Percentiles rank a stretch among this genome's conserved stretches.
phyloP scores from a whole-genome alignment of 2,797 vertebrate genomes.

The Intellagama lesueurii region DNA sequence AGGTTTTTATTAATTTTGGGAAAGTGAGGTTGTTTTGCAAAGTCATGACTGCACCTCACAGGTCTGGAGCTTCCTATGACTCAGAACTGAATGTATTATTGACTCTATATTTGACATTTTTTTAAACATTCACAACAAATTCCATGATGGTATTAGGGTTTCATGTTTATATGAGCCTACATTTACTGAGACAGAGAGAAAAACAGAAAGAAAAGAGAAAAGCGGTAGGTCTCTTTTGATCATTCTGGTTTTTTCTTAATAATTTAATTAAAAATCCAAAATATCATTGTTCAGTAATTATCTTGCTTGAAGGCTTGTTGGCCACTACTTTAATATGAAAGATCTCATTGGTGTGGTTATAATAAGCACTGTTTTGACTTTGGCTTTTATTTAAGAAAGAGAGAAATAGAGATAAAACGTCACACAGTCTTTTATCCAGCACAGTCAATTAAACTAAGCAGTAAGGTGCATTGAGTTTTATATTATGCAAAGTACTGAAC shows the following conservation, averaged over 20 bases:
- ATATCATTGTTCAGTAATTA: not conserved
- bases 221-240: slow-evolving; percentile 36
- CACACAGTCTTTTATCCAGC: not conserved
- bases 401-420: slow-evolving; percentile 32
- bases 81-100: slow-evolving; percentile 70
- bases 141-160: slow-evolving; percentile 41
- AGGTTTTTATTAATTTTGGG: slow-evolving; percentile 81
- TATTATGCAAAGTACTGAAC: slow-evolving; percentile 8
- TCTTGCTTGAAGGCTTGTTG: not conserved
- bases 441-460: slow-evolving; percentile 20
- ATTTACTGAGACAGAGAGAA: slow-evolving; percentile 35
- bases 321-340: slow-evolving; percentile 38
- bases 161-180: slow-evolving; percentile 49
- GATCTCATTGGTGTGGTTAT: rapidly evolving
- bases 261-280: slow-evolving; percentile 44
- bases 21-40: slow-evolving; percentile 63
- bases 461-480: slow-evolving; percentile 15
- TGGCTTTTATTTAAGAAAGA: slow-evolving; percentile 31
- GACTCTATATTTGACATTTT: slow-evolving; percentile 58
- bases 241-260: slow-evolving; percentile 25
- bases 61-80: slow-evolving; percentile 52
- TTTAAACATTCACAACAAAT: slow-evolving; percentile 67
- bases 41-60: slow-evolving; percentile 74
- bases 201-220: not conserved
- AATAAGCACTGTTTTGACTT: not conserved